Evolutionary conservation across 2,113 vertebrate genomes (phyloP), one percentile per base, ranked within the genome.

Genomic region (Anoura caudifer): DNA sequence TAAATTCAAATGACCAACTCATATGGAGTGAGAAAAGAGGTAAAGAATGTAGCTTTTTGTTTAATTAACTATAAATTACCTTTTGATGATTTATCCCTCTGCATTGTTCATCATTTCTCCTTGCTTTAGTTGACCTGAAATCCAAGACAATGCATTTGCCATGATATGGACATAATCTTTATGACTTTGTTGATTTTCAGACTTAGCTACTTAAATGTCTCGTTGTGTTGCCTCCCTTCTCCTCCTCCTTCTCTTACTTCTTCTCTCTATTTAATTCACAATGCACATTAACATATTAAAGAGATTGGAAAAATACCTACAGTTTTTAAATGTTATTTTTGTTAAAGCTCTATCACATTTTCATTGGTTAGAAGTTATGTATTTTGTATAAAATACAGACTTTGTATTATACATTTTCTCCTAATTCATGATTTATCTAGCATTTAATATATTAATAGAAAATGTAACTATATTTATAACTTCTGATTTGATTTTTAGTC

Each of bases 161-260:
- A 56, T 56, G 26, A 50, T 52, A n/a, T 81, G 33, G 67, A 36
- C 28, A 72, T 31, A 52, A 4, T 26, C 76, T 90, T 83, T 63
- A 72, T 67, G 54, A 50, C 38, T 83, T 87, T 36, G 9, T 38
- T 83, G 31, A 41, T 41, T 97, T 86, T 87, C 19, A 47, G 22
- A 47, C 36, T 76, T 75, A 70, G 1, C 11, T 75, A n/a, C 22
- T 26, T 45, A 70, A 47, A 41, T 2, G 2, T 82, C 19, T 59
- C 36, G 36, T 83, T 7, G 20, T 83, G 17, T 31, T 24, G 5
- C 33, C 4, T 41, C 28, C 8, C 5, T 7, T 17, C 3, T 56
- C 52, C 36, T n/a, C n/a, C 31, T 22, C 4, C 13, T 10, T 41
- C 7, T 22, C 36, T 3, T 2, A 2, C 9, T 36, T 10, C 1